These are phyloP conservation scores for Harmothoe impar DNA, from an alignment of 2,888 invertebrate species.

Conservation along the genomic window DNA sequence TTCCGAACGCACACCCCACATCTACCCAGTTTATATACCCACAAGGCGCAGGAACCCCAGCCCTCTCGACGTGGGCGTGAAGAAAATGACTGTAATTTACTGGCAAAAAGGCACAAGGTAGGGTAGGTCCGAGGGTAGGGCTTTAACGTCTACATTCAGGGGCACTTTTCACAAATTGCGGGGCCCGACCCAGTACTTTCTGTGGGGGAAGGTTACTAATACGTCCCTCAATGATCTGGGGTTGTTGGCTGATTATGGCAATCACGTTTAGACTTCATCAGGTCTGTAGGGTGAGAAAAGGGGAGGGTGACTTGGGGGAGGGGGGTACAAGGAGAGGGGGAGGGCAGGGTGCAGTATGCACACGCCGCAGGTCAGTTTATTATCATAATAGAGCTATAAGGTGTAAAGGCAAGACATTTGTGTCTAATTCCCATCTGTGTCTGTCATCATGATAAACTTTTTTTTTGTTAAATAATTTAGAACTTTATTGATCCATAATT, in stretches of 20 bases:
- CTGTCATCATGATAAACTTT: too few relatives aligned
- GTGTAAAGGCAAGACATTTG: neutral
- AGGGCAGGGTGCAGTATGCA: neutral
- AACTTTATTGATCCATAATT: too few relatives aligned
- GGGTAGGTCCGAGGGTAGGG: neutral
- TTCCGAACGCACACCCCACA: too few relatives aligned
- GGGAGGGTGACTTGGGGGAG: neutral
- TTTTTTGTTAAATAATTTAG: too few relatives aligned
- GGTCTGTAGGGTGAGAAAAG: neutral
- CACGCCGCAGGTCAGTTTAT: neutral
- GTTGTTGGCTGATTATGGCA: constrained; percentile 34
- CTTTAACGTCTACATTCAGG: constrained; percentile 45
- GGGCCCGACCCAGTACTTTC: neutral
- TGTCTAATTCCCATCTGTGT: too few relatives aligned
- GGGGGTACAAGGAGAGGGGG: neutral
- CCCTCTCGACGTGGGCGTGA: constrained; percentile 20
- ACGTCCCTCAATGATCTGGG: constrained; percentile 24
- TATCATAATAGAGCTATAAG: too few relatives aligned
- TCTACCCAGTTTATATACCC: neutral
- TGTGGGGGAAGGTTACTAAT: constrained; percentile 22
- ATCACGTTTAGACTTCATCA: constrained; percentile 42
- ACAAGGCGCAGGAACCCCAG: neutral
- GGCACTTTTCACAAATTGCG: neutral
- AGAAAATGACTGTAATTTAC: constrained; percentile 44
- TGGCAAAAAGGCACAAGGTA: constrained; percentile 11